phyloP scores from a whole-genome alignment of 2,888 invertebrate genomes.

The Torymus aiolomorphi region DNA sequence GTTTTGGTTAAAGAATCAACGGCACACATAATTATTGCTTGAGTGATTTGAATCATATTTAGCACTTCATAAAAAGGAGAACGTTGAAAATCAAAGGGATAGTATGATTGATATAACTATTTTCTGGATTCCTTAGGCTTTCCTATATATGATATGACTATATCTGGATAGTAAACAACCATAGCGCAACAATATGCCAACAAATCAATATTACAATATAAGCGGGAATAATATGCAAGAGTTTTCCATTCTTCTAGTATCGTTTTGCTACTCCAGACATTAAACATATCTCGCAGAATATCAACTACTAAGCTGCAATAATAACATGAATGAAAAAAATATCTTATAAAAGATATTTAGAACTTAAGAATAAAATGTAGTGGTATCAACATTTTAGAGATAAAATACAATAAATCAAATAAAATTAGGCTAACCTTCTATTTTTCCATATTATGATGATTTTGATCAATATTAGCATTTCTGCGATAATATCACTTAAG shows the following conservation, averaged over 20 bases:
- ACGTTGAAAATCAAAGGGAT: conserved; percentile 26
- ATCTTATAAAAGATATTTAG: too few relatives aligned
- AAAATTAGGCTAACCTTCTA: conserved; percentile 21
- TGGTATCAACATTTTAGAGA: too few relatives aligned
- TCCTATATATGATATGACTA: neutral
- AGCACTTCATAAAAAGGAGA: conserved; percentile 44
- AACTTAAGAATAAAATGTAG: too few relatives aligned
- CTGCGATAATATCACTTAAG: conserved; percentile 6
- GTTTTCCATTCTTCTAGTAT: neutral
- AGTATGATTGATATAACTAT: conserved; percentile 23
- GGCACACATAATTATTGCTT: neutral
- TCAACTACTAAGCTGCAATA: neutral
- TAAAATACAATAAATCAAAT: too few relatives aligned
- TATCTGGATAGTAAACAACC: conserved; percentile 1
- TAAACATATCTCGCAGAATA: conserved; percentile 21
- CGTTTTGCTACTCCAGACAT: conserved; percentile 18
- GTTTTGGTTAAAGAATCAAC: neutral
- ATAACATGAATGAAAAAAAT: too few relatives aligned
- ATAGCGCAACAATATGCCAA: conserved; percentile 8
- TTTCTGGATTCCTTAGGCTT: neutral
- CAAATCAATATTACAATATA: neutral
- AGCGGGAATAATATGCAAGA: neutral
- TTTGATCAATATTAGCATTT: conserved; percentile 16
- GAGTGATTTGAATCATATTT: conserved; percentile 11
- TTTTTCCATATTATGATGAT: conserved; percentile 22